These are phyloP conservation scores for Tichodroma muraria DNA, from an alignment of 2,113 vertebrate genomes.

Conservation along the genomic window DNA sequence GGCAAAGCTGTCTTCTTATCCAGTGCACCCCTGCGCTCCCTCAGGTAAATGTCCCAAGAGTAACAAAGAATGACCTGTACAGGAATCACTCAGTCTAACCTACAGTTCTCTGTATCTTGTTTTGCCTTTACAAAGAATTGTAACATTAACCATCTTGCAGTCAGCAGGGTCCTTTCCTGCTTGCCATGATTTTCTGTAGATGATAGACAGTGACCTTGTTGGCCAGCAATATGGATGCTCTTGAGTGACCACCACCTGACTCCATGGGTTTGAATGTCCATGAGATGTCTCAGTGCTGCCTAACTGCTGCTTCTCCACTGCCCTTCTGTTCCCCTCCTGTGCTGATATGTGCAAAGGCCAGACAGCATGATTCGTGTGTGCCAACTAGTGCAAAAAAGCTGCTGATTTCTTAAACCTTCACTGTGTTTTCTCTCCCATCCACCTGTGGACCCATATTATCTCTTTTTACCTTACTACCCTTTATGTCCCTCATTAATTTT, in stretches of 20 bases:
- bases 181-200: not conserved
- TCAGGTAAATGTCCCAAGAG: not conserved
- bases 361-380: rapidly evolving
- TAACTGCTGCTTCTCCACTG: not conserved
- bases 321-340: not conserved
- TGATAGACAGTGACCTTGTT: not conserved
- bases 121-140: not conserved
- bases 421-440: not conserved
- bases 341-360: not conserved
- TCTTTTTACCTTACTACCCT: not conserved
- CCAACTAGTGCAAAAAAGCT: not conserved
- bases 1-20: not conserved
- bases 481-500: not conserved
- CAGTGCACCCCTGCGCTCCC: rapidly evolving
- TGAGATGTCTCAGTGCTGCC: rapidly evolving
- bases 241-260: not conserved
- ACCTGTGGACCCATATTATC: not conserved
- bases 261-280: not conserved
- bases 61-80: not conserved
- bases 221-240: rapidly evolving
- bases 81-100: not conserved
- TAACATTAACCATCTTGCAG: not conserved
- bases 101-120: not conserved
- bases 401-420: not conserved
- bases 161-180: not conserved